phyloP scores from a whole-genome alignment of 2,797 vertebrate genomes.

The Pipistrellus pygmaeus region DNA sequence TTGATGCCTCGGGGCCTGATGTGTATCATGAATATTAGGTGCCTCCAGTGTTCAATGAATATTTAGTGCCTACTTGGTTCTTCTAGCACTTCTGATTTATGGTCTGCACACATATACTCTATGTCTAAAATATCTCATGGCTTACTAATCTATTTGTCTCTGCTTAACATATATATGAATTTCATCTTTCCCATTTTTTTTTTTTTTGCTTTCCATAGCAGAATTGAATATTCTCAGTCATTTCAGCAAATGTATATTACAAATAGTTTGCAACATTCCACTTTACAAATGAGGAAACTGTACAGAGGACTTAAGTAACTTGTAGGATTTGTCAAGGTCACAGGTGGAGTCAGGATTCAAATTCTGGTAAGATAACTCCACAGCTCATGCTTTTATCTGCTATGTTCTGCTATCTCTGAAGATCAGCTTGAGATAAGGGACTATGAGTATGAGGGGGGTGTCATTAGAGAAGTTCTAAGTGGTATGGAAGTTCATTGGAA shows the following conservation, averaged over 20 bases:
- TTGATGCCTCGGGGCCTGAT: background rate
- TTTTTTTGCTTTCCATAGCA: background rate
- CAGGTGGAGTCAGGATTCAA: background rate
- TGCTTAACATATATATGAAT: background rate
- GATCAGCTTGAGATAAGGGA: background rate
- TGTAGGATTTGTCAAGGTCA: background rate
- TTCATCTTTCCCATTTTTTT: background rate
- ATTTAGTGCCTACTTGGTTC: background rate
- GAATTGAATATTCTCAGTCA: slow-evolving; percentile 9
- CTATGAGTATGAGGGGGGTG: background rate
- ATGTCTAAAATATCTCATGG: background rate
- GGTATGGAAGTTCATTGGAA: background rate
- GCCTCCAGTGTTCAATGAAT: background rate
- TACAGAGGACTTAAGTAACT: background rate
- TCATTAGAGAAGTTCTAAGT: background rate
- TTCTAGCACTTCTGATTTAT: background rate
- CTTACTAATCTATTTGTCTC: background rate
- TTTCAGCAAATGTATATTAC: background rate
- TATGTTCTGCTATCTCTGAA: background rate
- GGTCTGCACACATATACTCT: background rate
- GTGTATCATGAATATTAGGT: background rate
- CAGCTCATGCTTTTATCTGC: background rate
- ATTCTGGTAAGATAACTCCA: slow-evolving; percentile 10
- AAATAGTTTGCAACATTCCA: background rate
- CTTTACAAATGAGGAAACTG: slow-evolving; percentile 8